Conservation (phyloP, 92 coral and sea anemone species). For the Scolanthus callimorphus region DNA sequence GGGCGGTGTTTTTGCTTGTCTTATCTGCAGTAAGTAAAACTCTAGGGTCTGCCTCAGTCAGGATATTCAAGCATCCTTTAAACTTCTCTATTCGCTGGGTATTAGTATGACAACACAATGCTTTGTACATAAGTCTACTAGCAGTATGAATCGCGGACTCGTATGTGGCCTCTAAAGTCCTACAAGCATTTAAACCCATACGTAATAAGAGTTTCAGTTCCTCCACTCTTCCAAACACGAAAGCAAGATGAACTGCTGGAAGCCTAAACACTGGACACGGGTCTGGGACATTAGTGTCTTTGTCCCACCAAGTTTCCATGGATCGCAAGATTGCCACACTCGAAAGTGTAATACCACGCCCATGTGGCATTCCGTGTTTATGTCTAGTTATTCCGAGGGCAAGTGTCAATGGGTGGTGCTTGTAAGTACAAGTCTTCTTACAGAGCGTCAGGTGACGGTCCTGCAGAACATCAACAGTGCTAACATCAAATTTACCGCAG, state of each 20-base stretch:
- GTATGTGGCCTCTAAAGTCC: neutral
- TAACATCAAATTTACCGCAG: neutral
- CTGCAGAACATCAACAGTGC: neutral
- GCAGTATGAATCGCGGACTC: neutral
- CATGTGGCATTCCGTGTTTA: neutral
- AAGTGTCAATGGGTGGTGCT: constrained; percentile 8
- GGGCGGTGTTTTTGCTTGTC: neutral
- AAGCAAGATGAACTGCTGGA: constrained; percentile 10
- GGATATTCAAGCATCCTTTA: neutral
- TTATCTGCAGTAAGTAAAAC: neutral
- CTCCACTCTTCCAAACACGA: constrained; percentile 7
- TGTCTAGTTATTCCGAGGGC: neutral
- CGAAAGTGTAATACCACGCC: neutral
- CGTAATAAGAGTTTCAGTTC: neutral
- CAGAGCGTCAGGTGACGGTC: neutral
- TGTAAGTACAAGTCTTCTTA: neutral
- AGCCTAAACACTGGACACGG: neutral
- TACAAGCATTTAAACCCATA: neutral
- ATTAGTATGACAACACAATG: neutral
- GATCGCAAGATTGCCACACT: neutral
- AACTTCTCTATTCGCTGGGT: neutral
- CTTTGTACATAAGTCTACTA: neutral
- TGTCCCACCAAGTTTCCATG: constrained; percentile 9
- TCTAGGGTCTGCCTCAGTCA: neutral
- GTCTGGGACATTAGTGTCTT: constrained; percentile 1